Conservation (phyloP, 2,797 vertebrate species). For the Syngnathus rostellatus region DNA sequence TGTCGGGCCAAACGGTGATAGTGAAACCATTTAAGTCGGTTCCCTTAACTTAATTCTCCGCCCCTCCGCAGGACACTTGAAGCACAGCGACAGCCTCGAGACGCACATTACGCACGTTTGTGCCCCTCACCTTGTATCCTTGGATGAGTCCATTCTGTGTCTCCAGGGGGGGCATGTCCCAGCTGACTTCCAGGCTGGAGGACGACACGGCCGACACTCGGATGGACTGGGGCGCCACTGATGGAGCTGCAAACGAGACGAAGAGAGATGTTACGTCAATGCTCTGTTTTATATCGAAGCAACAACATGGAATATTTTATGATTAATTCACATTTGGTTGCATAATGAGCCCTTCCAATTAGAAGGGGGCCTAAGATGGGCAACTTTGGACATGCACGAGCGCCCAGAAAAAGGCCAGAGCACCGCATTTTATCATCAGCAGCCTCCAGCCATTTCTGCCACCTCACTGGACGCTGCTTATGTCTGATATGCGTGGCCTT, state of each 20-base stretch:
- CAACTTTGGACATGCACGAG: not conserved
- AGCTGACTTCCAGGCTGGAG: constrained; percentile 84
- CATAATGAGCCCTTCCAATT: constrained; percentile 35
- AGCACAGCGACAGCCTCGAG: constrained; percentile 25
- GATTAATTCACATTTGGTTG: not conserved
- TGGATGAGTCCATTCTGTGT: constrained; percentile 95
- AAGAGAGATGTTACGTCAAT: constrained; percentile 3
- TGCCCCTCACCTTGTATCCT: constrained; percentile 82
- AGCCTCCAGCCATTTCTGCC: constrained; percentile 31
- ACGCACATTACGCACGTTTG: constrained; percentile 8
- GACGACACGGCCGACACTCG: constrained; percentile 76
- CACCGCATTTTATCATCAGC: constrained; percentile 59
- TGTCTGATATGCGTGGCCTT: constrained; percentile 37
- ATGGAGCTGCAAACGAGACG: constrained; percentile 71
- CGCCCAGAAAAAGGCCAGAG: constrained; percentile 50
- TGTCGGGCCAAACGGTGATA: constrained; percentile 32
- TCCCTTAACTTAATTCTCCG: constrained; percentile 34
- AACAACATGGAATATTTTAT: not conserved
- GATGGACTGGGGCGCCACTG: constrained; percentile 84
- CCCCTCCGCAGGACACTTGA: constrained; percentile 34
- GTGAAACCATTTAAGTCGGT: constrained; percentile 55
- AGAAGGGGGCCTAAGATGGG: constrained; percentile 41
- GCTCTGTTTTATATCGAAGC: not conserved
- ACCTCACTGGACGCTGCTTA: constrained; percentile 14
- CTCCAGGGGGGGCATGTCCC: constrained; percentile 85